Base-by-base conservation (phyloP, 2,113 vertebrate genomes). In the Hypomesus transpacificus region DNA sequence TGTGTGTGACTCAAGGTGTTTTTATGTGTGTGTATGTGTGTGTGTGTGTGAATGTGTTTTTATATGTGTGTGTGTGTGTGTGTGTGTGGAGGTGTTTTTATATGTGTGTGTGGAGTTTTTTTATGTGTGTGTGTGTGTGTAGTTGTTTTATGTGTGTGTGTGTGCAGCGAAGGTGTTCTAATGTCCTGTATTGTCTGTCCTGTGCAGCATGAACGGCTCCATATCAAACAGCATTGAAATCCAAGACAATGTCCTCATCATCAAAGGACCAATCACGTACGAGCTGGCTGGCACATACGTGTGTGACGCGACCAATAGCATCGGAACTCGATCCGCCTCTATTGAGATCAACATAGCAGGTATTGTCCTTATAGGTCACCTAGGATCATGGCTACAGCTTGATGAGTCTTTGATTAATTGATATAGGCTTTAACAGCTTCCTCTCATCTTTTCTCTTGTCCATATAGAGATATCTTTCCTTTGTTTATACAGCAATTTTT, bases 291-390 rank as follows among this genome's bases (percentile, higher is more conserved):
- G 96, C 53, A 98, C 92, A 1, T 99, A 99, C 0, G 74, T 95
- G 83, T 99, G 97, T 17, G 93, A 99, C 50, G 97, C 97, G 58
- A 96, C 94, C 72, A 99, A 99, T 57, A 91, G 93, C 83, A 95
- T 99, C 0, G 97, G 97, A 13, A 98, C 95, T 0, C 91, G 94
- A 16, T 96, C 95, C 0, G 95, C 90, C 75, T 90, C 93, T 68
- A 93, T 97, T 85, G 96, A 97, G 46, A 92, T 99, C 88, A 96
- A 94, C 82, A 87, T 99, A 70, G 95, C 95, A 92, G 97, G 97
- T 99, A 94, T 1, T 87, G 90, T 69, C 26, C 57, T 54, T 3
- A 31, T 31, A 28, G 18, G 58, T 78, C 11, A 20, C 46, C 2
- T 26, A 18, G 28, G 24, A 66, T 9, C 17, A 9, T 13, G 7